Conservation (phyloP, 30 jellyfish, hydroid and myxozoan genomes). For the Pseudorhiza aurosa region DNA sequence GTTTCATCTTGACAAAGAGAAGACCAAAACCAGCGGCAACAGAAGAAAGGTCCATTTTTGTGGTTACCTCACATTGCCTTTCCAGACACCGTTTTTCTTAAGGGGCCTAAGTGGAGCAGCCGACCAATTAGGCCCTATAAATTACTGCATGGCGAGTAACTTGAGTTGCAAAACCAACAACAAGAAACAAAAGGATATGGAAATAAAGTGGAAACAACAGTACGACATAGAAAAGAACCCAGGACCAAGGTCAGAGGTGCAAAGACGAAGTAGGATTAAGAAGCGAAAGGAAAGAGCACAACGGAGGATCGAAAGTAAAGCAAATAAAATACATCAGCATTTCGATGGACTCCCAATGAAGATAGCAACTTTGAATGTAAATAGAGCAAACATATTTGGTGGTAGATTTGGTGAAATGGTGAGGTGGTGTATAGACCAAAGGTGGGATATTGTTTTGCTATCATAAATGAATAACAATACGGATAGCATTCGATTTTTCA, state of each 20-base stretch:
- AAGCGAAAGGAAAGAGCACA: neutral
- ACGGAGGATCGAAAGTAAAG: conserved; percentile 4
- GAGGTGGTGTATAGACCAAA: neutral
- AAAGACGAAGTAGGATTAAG: neutral
- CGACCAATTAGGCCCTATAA: neutral
- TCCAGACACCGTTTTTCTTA: neutral
- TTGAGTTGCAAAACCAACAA: neutral
- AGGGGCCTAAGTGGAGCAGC: neutral
- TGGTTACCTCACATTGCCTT: neutral
- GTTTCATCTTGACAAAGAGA: neutral
- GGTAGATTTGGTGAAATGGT: neutral
- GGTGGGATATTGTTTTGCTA: conserved; percentile 1
- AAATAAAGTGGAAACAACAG: neutral
- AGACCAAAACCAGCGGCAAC: neutral
- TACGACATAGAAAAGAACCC: neutral
- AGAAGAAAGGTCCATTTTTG: neutral
- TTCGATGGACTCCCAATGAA: neutral
- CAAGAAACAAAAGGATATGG: neutral
- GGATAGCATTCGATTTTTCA: too few relatives aligned
- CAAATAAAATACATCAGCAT: neutral
- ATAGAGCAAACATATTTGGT: neutral
- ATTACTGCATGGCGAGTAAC: conserved; percentile 3
- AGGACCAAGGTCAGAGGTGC: neutral
- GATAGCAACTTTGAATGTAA: neutral
- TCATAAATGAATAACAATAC: too few relatives aligned